These are phyloP conservation scores for Fulmarus glacialis DNA, from an alignment of 2,113 vertebrate species.

Conservation along the genomic window DNA sequence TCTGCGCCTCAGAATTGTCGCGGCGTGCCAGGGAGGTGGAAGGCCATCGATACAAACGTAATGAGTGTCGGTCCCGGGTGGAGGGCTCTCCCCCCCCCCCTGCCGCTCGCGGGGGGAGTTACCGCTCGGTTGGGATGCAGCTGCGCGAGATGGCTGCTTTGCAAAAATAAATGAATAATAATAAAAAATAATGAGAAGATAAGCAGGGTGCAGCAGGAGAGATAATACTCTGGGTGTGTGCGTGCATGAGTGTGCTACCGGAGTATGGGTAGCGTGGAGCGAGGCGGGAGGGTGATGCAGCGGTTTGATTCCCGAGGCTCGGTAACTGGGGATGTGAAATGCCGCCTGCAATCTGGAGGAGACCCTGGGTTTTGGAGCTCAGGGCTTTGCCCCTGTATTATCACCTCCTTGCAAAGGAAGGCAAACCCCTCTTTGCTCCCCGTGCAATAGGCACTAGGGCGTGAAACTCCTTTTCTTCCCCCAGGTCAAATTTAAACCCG, in stretches of 20 bases:
- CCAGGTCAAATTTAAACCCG: fast-evolving
- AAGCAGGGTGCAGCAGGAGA: not conserved
- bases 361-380: fast-evolving
- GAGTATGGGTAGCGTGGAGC: fast-evolving
- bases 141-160: not conserved
- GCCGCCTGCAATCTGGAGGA: not conserved
- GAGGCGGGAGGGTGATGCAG: not conserved
- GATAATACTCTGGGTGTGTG: fast-evolving
- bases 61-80: slow-evolving; percentile 17
- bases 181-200: not conserved
- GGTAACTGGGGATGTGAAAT: fast-evolving
- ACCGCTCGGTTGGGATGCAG: not conserved
- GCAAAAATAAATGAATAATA: not conserved
- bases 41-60: slow-evolving; percentile 51
- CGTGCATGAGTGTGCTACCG: fast-evolving
- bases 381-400: not conserved
- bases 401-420: not conserved
- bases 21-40: slow-evolving; percentile 48
- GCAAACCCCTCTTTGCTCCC: not conserved
- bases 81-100: not conserved
- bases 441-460: no score
- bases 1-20: slow-evolving; percentile 34
- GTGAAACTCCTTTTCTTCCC: not conserved
- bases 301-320: not conserved
- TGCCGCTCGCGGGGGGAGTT: fast-evolving